phyloP scores from a whole-genome alignment of 1,140 invertebrate species.

The Mamestra configurata region DNA sequence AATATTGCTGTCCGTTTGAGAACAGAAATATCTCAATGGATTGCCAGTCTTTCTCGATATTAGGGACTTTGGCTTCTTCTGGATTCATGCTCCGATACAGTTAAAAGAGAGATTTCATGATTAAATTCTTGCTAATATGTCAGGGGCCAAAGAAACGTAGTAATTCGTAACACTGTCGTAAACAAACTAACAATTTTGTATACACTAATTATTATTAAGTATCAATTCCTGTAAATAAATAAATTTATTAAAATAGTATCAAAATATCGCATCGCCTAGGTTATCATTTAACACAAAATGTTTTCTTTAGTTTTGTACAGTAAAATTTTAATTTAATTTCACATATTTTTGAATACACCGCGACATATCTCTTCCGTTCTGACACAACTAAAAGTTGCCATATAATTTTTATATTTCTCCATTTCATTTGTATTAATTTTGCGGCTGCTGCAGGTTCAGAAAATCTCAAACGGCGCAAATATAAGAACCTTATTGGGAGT shows the following conservation, averaged over 20 bases:
- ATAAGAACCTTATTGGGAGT: too few species aligned
- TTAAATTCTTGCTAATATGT: not conserved
- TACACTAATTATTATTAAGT: not conserved
- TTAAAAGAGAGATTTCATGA: conserved; percentile 6
- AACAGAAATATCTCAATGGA: conserved; percentile 78
- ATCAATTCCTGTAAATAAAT: not conserved
- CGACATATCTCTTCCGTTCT: not conserved
- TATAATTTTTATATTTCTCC: too few species aligned
- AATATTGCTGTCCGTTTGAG: conserved; percentile 73
- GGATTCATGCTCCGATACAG: conserved; percentile 45
- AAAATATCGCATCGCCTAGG: not conserved
- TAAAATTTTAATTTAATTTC: conserved; percentile 9
- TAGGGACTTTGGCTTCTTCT: conserved; percentile 54
- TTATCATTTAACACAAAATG: conserved; percentile 21
- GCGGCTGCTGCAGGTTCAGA: too few species aligned
- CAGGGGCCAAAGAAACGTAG: not conserved
- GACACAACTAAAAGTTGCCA: conserved; percentile 1
- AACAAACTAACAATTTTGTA: not conserved
- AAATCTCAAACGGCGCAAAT: too few species aligned
- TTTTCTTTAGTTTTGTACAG: not conserved
- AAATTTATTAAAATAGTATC: not conserved
- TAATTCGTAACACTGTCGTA: not conserved
- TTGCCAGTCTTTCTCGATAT: conserved; percentile 56
- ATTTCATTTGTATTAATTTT: not conserved
- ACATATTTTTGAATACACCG: conserved; percentile 23